These are phyloP conservation scores for Tetheella fluctuosa DNA, from an alignment of 2,888 invertebrate species.

Conservation along the genomic window DNA sequence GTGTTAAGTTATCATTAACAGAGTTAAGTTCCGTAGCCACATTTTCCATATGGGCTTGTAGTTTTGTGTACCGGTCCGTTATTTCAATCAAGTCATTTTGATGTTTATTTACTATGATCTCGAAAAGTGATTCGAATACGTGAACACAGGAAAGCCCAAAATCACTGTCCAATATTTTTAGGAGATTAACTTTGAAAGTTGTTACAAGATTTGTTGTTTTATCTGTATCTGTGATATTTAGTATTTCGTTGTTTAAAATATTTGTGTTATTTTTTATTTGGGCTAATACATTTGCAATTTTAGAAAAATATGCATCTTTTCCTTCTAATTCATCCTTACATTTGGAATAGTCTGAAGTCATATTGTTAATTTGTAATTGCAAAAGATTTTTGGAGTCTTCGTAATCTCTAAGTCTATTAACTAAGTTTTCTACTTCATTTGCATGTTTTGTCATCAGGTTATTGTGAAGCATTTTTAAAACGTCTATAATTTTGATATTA, in stretches of 20 bases:
- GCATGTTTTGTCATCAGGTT: constrained; percentile 58
- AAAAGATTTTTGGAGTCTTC: constrained; percentile 55
- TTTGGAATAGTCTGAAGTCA: constrained; percentile 43
- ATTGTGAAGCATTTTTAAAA: constrained; percentile 69
- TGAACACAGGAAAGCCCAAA: constrained; percentile 49
- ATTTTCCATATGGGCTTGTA: constrained; percentile 48
- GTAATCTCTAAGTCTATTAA: constrained; percentile 64
- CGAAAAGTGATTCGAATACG: constrained; percentile 54
- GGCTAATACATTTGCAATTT: constrained; percentile 42
- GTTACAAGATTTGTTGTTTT: constrained; percentile 33
- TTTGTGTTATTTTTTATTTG: constrained; percentile 50
- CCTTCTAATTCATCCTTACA: constrained; percentile 49
- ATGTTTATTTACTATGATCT: constrained; percentile 47
- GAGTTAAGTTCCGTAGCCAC: constrained; percentile 48
- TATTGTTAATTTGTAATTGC: constrained; percentile 43
- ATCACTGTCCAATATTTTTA: constrained; percentile 56
- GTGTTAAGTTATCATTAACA: constrained; percentile 51
- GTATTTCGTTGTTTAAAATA: constrained; percentile 38
- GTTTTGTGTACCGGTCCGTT: constrained; percentile 42
- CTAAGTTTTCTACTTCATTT: constrained; percentile 67
- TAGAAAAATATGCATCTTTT: constrained; percentile 45
- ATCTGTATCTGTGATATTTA: constrained; percentile 27
- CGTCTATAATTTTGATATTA: constrained; percentile 63
- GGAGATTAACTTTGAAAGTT: constrained; percentile 56
- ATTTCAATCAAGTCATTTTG: constrained; percentile 45